Evolutionary conservation across 53 echinoderm and acorn worm genomes (phyloP).

Genomic region (Henricia sp.): DNA sequence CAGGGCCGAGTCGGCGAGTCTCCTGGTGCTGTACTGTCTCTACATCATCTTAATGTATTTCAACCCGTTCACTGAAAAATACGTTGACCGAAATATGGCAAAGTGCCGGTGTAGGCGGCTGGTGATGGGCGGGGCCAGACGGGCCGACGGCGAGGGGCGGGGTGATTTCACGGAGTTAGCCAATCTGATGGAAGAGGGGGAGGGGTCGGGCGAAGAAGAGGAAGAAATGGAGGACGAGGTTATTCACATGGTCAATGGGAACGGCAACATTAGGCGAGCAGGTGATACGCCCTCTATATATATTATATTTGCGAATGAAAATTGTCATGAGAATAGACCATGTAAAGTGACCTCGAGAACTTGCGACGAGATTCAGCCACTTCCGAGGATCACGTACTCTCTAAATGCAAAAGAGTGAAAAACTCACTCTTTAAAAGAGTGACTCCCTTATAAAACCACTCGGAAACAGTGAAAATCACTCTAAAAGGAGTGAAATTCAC

Average conservation of each 20-base stretch:
- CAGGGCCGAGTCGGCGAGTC: constrained; percentile 79
- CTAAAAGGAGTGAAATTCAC: too few species aligned
- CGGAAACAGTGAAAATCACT: too few species aligned
- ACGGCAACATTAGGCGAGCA: constrained; percentile 12
- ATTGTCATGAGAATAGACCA: too few species aligned
- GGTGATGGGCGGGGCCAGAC: constrained; percentile 1
- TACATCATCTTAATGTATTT: constrained; percentile 85
- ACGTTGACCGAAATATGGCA: constrained; percentile 34
- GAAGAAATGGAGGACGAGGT: constrained; percentile 34
- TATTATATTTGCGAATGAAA: too few species aligned
- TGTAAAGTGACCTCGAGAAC: too few species aligned
- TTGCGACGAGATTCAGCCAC: too few species aligned
- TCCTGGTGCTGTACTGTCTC: constrained; percentile 66
- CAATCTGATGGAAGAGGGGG: constrained; percentile 56
- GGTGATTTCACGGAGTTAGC: constrained; percentile 47
- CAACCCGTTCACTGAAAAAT: constrained; percentile 66
- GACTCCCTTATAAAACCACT: too few species aligned
- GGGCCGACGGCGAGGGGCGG: constrained; percentile 3
- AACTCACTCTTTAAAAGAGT: too few species aligned
- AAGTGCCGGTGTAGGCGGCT: constrained; percentile 24
- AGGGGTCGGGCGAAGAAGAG: constrained; percentile 49
- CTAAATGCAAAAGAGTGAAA: too few species aligned
- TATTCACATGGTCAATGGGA: constrained; percentile 42
- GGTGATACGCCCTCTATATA: neutral
- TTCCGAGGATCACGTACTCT: too few species aligned